Evolutionary conservation across 2,113 vertebrate species (phyloP), one percentile per base, ranked within the genome.

Genomic region (Nicator chloris): DNA sequence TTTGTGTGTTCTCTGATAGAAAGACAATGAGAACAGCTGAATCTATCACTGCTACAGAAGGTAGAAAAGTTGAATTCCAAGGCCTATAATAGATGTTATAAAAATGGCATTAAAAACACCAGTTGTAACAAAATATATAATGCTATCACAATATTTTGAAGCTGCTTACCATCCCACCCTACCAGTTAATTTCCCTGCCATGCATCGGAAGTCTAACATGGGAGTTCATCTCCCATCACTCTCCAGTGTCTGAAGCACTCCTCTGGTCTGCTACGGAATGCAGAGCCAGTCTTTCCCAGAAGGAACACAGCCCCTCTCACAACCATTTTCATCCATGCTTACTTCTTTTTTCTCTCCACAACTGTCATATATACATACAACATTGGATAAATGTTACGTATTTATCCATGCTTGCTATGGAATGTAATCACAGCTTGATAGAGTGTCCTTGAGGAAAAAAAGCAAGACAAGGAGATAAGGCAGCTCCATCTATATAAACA

Each of bases 171-270:
- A 50, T 49, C 51, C 27, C 28, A 61, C 28, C 39, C 57, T 22
- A 40, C 5, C 10, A 27, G 1, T 17, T 40, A 30, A 50, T 31
- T 15, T 80, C 47, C 27, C 49, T 33, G 31, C 30, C 35, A 39
- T 4, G 13, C 30, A 59, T 26, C 24, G 44, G 4, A 30, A 73
- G 51, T 20, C 27, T 50, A 61, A 3, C 12, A 10, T 6, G 3
- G 12, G 30, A 78, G 27, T 11, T 39, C 30, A 28, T 23, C 13
- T 56, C n/a, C 54, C 56, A 17, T 23, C 24, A 27, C n/a, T n/a
- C 33, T 16, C 15, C 1, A 0, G 10, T 22, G 33, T 6, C 18
- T 51, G 59, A 28, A 23, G 35, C 1, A 0, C 10, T 11, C 2
- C 3, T 56, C 18, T 26, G 19, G 53, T n/a, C 66, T 15, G 5